Percentiles rank a stretch among this genome's conserved stretches.
phyloP scores from a whole-genome alignment of 2,797 vertebrate genomes.

The Peromyscus eremicus region DNA sequence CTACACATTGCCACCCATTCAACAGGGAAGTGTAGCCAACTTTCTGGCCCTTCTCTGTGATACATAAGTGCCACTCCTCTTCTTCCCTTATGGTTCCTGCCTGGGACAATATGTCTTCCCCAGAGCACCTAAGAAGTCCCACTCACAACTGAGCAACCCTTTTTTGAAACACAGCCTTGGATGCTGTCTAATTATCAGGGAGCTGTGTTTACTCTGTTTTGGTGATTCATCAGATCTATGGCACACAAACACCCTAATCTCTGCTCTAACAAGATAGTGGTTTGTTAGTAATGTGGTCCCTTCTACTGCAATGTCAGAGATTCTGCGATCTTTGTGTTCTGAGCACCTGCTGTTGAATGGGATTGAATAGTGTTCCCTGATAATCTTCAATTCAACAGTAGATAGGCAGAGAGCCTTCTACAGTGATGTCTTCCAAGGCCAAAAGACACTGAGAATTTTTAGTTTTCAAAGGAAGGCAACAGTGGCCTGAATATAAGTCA shows the following conservation, averaged over 20 bases:
- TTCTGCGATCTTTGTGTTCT: neutral
- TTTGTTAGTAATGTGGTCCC: neutral
- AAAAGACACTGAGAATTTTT: neutral
- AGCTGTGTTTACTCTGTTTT: neutral
- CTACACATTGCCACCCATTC: no score
- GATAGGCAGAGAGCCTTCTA: neutral
- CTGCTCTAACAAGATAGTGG: neutral
- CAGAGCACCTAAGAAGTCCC: neutral
- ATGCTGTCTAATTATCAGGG: neutral
- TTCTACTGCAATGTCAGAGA: neutral
- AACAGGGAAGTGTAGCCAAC: neutral
- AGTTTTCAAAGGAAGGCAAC: neutral
- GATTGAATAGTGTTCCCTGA: neutral
- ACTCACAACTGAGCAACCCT: neutral
- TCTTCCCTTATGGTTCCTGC: neutral
- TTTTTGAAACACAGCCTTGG: neutral
- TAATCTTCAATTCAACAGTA: neutral
- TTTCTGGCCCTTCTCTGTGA: neutral
- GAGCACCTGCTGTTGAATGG: neutral
- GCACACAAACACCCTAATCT: neutral
- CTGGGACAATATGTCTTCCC: neutral
- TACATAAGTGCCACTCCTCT: accelerated
- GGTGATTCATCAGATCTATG: neutral
- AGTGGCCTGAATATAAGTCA: neutral
- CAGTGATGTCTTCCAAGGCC: neutral